A percentile compares a stretch with the other conserved stretches of the same genome.
Evolutionary conservation across 2,888 invertebrate genomes (phyloP).

Genomic region (Trichopoda pennipes): DNA sequence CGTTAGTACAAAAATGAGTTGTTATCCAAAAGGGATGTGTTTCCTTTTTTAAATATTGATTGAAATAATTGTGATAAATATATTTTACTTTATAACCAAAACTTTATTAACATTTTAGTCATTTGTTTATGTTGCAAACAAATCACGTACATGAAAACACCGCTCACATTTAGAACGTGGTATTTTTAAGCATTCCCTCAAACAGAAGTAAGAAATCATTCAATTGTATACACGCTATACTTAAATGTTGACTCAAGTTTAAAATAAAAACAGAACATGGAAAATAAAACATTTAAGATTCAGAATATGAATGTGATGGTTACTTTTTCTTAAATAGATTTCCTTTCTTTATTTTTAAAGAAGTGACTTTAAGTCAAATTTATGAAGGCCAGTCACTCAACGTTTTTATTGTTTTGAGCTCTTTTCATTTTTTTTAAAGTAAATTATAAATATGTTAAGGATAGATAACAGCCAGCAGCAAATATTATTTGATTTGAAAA

Average conservation of each 20-base stretch:
- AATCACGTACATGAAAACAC: slow-evolving; percentile 67
- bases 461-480: too few relatives aligned
- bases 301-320: slow-evolving; percentile 11
- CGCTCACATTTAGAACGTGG: slow-evolving; percentile 68
- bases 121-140: slow-evolving; percentile 61
- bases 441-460: too few relatives aligned
- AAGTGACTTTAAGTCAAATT: slow-evolving; percentile 60
- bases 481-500: too few relatives aligned
- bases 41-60: slow-evolving; percentile 57
- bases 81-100: slow-evolving; percentile 1
- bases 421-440: background rate
- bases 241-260: background rate
- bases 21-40: slow-evolving; percentile 57
- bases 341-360: slow-evolving; percentile 22
- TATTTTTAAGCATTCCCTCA: slow-evolving; percentile 52
- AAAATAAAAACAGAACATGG: background rate
- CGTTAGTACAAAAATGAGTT: slow-evolving; percentile 32
- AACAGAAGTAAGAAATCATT: background rate
- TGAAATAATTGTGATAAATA: slow-evolving; percentile 11
- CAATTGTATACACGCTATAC: background rate
- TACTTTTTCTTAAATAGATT: slow-evolving; percentile 28
- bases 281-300: background rate
- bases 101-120: slow-evolving; percentile 27
- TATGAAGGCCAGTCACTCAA: slow-evolving; percentile 60
- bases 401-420: slow-evolving; percentile 20